Evolutionary conservation across 2,888 invertebrate genomes (phyloP).

Genomic region (Xiphydria camelus): DNA sequence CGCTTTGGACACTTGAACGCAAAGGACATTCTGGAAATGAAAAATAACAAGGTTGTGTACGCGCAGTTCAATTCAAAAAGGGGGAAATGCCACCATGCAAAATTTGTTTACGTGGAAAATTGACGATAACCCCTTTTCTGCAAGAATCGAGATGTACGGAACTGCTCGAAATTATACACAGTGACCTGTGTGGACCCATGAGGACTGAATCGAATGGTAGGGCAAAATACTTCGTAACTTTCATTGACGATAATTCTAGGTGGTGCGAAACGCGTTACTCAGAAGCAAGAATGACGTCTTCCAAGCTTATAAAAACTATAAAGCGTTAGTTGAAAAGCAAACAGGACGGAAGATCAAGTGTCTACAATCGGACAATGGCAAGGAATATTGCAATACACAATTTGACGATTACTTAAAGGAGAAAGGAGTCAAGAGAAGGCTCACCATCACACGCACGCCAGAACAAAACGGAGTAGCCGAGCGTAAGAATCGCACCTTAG

Average conservation of each 20-base stretch:
- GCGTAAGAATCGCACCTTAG: conserved; percentile 37
- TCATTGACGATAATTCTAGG: conserved; percentile 32
- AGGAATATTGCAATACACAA: conserved; percentile 19
- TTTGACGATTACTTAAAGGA: conserved; percentile 22
- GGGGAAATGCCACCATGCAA: not conserved
- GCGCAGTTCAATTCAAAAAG: not conserved
- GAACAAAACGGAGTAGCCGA: conserved; percentile 45
- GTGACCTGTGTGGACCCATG: conserved; percentile 29
- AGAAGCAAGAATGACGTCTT: conserved; percentile 23
- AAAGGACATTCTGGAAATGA: not conserved
- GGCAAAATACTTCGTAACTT: conserved; percentile 27
- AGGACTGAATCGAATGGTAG: conserved; percentile 21
- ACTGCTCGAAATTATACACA: conserved; percentile 26
- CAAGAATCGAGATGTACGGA: conserved; percentile 5
- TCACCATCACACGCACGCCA: conserved; percentile 29
- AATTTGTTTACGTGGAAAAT: conserved; percentile 13
- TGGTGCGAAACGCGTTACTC: conserved; percentile 28
- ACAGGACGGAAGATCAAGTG: conserved; percentile 23
- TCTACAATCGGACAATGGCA: conserved; percentile 23
- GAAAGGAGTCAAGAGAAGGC: conserved; percentile 23
- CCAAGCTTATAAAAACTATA: conserved; percentile 18
- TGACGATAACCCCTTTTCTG: conserved; percentile 9
- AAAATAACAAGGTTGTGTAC: not conserved
- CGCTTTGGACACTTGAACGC: conserved; percentile 11
- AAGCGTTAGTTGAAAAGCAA: conserved; percentile 19